A percentile compares a stretch with the other conserved stretches of the same genome.
These are phyloP conservation scores for Aphelinus atriplicis DNA, from an alignment of 1,140 invertebrate species.

Conservation along the genomic window DNA sequence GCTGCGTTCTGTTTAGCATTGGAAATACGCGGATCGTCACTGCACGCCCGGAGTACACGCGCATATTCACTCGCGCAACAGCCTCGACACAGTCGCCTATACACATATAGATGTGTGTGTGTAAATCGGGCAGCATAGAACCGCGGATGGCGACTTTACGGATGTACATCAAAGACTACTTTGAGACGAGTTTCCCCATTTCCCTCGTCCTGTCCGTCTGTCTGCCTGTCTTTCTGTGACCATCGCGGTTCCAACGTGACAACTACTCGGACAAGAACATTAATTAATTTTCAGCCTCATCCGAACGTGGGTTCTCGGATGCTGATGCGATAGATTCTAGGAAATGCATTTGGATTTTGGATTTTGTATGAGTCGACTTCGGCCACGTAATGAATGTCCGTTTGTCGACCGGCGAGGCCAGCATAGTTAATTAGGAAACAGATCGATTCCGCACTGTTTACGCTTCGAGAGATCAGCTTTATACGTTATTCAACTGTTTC, in stretches of 20 bases:
- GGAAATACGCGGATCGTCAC: slow-evolving; percentile 15
- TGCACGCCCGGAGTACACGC: background rate
- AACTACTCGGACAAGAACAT: background rate
- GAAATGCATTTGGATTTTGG: too few species aligned
- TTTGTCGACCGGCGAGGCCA: too few species aligned
- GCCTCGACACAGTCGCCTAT: too few species aligned
- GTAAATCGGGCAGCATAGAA: background rate
- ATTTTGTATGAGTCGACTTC: too few species aligned
- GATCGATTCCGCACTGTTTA: too few species aligned
- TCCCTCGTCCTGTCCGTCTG: background rate
- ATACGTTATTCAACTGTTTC: too few species aligned
- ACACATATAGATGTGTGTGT: background rate
- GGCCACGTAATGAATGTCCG: too few species aligned
- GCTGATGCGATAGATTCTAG: too few species aligned
- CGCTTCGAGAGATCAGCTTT: too few species aligned
- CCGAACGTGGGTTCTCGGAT: too few species aligned
- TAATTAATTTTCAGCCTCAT: background rate
- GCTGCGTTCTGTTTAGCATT: slow-evolving; percentile 8
- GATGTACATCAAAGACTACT: slow-evolving; percentile 19
- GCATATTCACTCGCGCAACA: background rate
- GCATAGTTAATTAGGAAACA: too few species aligned
- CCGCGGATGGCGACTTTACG: slow-evolving; percentile 4
- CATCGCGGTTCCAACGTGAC: too few species aligned
- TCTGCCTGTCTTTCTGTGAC: background rate
- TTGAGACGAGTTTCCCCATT: background rate